Conservation (phyloP, 1,140 invertebrate species). For the Goniozus legneri region DNA sequence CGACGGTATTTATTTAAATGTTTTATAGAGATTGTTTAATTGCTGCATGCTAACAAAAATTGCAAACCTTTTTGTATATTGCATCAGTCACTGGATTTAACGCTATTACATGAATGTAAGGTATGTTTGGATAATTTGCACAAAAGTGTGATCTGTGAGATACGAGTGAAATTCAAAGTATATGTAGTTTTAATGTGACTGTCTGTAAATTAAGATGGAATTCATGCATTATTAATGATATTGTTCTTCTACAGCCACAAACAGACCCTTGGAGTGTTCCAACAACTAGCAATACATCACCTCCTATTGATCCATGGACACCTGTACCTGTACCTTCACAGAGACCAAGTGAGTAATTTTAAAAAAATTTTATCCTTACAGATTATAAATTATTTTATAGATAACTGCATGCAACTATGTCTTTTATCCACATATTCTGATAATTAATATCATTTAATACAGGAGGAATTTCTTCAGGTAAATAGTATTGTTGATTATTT, state of each 20-base stretch:
- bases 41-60: slow-evolving; percentile 33
- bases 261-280: slow-evolving; percentile 59
- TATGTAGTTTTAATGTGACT: not conserved
- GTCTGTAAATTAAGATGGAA: not conserved
- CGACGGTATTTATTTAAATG: slow-evolving; percentile 44
- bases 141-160: too few relatives aligned
- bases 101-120: slow-evolving; percentile 35
- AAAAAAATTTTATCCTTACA: too few relatives aligned
- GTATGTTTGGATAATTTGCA: slow-evolving; percentile 25
- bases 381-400: too few relatives aligned
- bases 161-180: slow-evolving; percentile 1
- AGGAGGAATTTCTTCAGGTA: slow-evolving; percentile 12
- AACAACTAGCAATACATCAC: slow-evolving; percentile 41
- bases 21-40: slow-evolving; percentile 10
- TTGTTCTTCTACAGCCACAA: slow-evolving; percentile 32
- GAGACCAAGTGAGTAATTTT: slow-evolving; percentile 40
- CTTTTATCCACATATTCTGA: too few relatives aligned
- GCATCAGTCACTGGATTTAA: slow-evolving; percentile 45
- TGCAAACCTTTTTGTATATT: slow-evolving; percentile 32
- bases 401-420: not conserved
- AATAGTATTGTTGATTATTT: slow-evolving; percentile 3
- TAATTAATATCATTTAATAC: slow-evolving; percentile 10
- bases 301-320: slow-evolving; percentile 61
- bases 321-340: slow-evolving; percentile 46
- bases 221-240: not conserved